Conservation (phyloP, 2,113 vertebrate species). For the Anolis carolinensis region DNA sequence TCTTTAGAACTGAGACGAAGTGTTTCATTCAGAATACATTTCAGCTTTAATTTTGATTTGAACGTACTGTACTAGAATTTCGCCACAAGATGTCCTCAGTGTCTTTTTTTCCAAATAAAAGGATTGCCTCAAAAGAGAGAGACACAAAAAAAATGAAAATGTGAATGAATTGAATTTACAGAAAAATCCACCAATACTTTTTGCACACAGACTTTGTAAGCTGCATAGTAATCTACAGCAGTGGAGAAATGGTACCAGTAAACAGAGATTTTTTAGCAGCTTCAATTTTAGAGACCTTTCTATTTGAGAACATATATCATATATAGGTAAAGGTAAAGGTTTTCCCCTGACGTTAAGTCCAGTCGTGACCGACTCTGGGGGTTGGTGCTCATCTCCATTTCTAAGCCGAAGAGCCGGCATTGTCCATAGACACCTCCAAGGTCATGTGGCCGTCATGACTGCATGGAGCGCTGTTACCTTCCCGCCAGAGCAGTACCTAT, state of each 20-base stretch:
- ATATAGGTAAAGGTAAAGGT: too few species aligned
- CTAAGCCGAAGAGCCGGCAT: too few species aligned
- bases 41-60: not conserved
- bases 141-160: too few species aligned
- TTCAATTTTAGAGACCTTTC: not conserved
- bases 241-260: not conserved
- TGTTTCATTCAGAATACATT: not conserved
- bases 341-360: too few species aligned
- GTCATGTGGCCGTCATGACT: too few species aligned
- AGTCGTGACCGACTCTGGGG: too few species aligned
- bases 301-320: not conserved
- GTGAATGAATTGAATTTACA: not conserved
- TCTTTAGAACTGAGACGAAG: not conserved
- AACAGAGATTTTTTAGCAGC: not conserved
- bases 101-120: not conserved
- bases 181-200: not conserved
- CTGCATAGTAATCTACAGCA: not conserved
- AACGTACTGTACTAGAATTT: not conserved
- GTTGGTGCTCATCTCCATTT: too few species aligned
- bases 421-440: too few species aligned
- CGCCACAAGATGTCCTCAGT: constrained; percentile 71
- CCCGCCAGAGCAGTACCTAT: too few species aligned
- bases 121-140: not conserved
- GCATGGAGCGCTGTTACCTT: too few species aligned
- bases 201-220: not conserved